Evolutionary conservation across 1,140 invertebrate genomes (phyloP).

Genomic region (Anastatus disparis): DNA sequence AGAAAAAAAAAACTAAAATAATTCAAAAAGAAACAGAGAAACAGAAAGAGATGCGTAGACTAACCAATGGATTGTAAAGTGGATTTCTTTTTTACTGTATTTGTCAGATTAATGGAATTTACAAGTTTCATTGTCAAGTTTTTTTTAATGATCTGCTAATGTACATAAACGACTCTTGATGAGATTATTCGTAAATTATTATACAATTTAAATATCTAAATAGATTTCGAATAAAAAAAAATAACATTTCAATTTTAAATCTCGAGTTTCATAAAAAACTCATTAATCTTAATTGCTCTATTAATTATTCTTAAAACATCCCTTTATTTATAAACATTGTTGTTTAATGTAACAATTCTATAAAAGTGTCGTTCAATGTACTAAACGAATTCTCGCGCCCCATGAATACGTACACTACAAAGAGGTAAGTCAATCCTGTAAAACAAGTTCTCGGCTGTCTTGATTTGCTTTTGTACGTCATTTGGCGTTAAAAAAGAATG

Average conservation of each 20-base stretch:
- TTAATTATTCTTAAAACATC: too few species aligned
- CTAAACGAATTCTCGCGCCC: background rate
- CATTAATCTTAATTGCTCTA: too few species aligned
- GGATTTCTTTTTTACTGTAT: conserved; percentile 8
- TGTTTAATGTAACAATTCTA: background rate
- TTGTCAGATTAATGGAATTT: conserved; percentile 28
- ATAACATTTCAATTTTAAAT: too few species aligned
- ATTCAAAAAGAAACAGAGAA: too few species aligned
- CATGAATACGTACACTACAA: too few species aligned
- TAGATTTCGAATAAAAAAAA: too few species aligned
- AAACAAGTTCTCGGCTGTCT: background rate
- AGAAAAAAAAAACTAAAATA: too few species aligned
- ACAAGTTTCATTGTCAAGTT: conserved; percentile 17
- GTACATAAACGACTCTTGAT: background rate
- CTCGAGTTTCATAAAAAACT: too few species aligned
- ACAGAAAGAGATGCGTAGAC: conserved; percentile 12
- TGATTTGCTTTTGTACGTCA: conserved; percentile 9
- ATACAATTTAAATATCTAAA: too few species aligned
- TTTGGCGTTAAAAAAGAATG: background rate
- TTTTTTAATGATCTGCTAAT: conserved; percentile 10
- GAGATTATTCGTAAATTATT: too few species aligned
- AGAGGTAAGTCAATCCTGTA: too few species aligned
- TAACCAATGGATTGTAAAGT: conserved; percentile 18
- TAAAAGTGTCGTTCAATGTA: background rate
- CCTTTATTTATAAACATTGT: too few species aligned